Evolutionary conservation across 2,797 vertebrate genomes (phyloP).

Genomic region (Periparus ater): DNA sequence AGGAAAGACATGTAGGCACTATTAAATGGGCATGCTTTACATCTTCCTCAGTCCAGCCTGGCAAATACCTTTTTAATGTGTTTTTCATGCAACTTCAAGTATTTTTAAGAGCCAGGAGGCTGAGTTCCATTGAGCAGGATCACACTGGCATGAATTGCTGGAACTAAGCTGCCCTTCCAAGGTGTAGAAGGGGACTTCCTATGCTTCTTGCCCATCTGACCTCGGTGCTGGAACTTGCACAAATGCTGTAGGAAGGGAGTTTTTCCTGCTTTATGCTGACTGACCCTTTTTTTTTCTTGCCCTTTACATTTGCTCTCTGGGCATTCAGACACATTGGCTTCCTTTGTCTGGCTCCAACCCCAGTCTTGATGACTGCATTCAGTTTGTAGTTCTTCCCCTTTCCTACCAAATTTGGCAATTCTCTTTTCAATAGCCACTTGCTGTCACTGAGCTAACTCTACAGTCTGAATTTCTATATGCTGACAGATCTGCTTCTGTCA

Average conservation of each 20-base stretch:
- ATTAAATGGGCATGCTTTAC: neutral
- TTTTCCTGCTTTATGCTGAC: neutral
- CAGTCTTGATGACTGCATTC: neutral
- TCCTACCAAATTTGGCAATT: neutral
- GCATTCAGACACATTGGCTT: neutral
- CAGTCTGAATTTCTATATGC: neutral
- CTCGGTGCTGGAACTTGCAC: neutral
- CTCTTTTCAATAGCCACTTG: neutral
- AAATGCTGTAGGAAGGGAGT: neutral
- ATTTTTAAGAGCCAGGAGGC: neutral
- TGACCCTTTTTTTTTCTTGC: neutral
- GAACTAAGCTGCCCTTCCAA: neutral
- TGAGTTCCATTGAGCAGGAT: neutral
- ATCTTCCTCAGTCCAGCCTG: neutral
- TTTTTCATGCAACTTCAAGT: neutral
- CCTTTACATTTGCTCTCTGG: neutral
- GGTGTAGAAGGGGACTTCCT: neutral
- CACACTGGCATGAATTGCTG: neutral
- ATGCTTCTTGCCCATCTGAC: no score
- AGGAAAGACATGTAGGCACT: neutral
- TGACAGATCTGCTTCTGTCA: neutral
- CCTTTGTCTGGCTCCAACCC: neutral
- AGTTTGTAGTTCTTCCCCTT: neutral
- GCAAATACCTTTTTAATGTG: constrained; percentile 16
- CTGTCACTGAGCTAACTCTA: neutral